Conservation (phyloP, 2,113 vertebrate species). For the Ophthalmolycus amberensis region DNA sequence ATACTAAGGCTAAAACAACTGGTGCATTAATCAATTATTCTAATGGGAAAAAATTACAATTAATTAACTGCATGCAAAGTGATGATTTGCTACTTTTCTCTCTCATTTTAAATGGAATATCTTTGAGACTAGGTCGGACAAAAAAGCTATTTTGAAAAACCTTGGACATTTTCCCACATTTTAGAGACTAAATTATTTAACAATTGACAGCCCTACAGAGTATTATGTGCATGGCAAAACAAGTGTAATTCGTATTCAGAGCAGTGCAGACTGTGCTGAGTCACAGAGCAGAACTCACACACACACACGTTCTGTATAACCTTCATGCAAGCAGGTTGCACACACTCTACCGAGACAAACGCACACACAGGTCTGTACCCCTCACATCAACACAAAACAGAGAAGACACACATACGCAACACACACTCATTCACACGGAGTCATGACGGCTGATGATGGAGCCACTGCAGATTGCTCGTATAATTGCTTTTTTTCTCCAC, state of each 20-base stretch:
- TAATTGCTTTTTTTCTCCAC: slow-evolving; percentile 22
- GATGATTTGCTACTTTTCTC: background rate
- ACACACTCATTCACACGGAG: background rate
- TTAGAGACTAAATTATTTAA: background rate
- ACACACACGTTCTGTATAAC: background rate
- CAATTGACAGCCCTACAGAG: background rate
- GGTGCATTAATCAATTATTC: too few species aligned
- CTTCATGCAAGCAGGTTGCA: background rate
- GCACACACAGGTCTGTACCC: background rate
- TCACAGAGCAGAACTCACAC: background rate
- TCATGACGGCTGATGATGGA: background rate
- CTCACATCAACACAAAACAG: background rate
- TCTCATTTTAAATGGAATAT: background rate
- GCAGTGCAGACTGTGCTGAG: background rate
- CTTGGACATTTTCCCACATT: background rate
- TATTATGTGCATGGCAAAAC: background rate
- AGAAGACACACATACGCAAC: background rate
- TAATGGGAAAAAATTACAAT: too few species aligned
- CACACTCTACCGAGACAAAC: background rate
- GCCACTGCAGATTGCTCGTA: background rate
- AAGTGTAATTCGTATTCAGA: background rate
- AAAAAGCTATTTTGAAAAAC: background rate
- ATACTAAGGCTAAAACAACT: too few species aligned
- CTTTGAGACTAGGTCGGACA: background rate
- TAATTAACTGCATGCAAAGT: too few species aligned